Conservation (phyloP, 1,140 invertebrate genomes). For the Himalopsyche phryganea region DNA sequence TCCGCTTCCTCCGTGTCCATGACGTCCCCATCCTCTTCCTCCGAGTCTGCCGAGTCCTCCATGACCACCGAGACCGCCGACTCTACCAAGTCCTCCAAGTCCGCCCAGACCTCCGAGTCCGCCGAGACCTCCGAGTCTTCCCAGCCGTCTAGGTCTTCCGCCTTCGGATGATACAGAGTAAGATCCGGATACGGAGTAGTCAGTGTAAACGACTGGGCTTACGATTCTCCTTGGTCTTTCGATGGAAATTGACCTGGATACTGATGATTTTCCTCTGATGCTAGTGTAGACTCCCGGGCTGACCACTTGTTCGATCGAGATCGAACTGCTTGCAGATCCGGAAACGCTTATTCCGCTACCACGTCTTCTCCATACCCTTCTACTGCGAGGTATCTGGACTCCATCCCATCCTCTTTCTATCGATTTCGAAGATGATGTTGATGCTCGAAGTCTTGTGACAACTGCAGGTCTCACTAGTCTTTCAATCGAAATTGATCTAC, state of each 20-base stretch:
- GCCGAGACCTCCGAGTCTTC: background rate
- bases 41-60: background rate
- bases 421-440: background rate
- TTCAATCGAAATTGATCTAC: slow-evolving; percentile 13
- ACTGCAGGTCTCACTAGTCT: background rate
- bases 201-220: background rate
- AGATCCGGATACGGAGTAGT: background rate
- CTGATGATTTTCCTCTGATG: background rate
- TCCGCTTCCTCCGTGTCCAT: too few relatives aligned
- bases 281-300: background rate
- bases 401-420: slow-evolving; percentile 5
- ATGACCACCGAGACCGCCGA: background rate
- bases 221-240: background rate
- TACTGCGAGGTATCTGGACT: background rate
- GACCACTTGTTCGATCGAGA: background rate
- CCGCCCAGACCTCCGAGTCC: background rate
- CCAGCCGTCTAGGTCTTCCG: background rate
- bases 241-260: background rate
- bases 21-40: too few relatives aligned
- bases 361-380: background rate
- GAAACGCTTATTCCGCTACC: background rate
- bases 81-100: background rate
- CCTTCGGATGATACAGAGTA: background rate
- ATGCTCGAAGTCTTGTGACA: background rate
- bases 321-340: background rate